Base-by-base conservation (phyloP, 2,797 vertebrate genomes). In the Pangasius krempfi region DNA sequence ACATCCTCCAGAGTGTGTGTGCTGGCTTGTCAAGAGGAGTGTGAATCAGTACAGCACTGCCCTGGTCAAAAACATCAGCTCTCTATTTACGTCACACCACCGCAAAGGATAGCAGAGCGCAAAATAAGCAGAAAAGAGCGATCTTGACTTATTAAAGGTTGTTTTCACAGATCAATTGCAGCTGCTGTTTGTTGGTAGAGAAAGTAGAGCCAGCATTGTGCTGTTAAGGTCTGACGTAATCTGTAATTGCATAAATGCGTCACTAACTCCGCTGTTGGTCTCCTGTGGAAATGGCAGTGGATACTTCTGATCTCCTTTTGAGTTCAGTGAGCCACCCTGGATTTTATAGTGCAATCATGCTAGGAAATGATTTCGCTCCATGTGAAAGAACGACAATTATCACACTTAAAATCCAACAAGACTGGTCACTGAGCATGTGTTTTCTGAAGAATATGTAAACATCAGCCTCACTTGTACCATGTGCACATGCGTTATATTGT, bases 1-100 rank as follows among this genome's bases (percentile, higher is more conserved):
- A 94, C 88, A 93, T 93, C 92, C 93, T 93, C 92, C 93, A 92
- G 93, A 92, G 88, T 92, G 92, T 92, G 91, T 91, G 89, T 89
- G 80, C 89, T 81, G 85, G 88, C 92, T 92, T 87, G 90, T 93
- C 93, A 92, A 89, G 89, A 90, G 50, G 85, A 84, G 88, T 91
- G 89, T 90, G 92, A 92, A 84, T 86, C 88, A 91, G 90, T 91
- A 91, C 90, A 89, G 22, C 47, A 75, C 89, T 89, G 89, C 88
- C 88, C 85, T 88, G 89, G 89, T 92, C 91, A 89, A 88, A 89
- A 93, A 92, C 86, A 66, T 68, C 66, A 62, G 76, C 76, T 76
- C 81, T 66, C 70, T 54, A 6, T 80, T 66, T 33, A 50, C 64
- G 82, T 85, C 88, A 85, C 88, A 82, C 5, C 30, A 56, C 4